Base-by-base conservation (phyloP, 1,140 invertebrate genomes). In the Xylocopa sonorina region DNA sequence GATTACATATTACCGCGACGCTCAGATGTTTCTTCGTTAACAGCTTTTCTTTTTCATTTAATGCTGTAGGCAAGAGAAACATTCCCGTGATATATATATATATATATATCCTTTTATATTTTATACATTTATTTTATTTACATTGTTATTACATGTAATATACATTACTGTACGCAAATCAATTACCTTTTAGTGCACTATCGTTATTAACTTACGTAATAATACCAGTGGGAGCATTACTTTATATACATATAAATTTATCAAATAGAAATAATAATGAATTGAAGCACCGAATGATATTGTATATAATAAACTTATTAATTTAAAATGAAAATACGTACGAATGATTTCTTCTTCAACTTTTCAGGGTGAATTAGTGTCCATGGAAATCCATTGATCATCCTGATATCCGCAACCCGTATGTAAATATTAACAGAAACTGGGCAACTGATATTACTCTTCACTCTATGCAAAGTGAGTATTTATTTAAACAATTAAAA, bases 61-160 rank as follows among this genome's bases (percentile, higher is more conserved):
- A 34, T 58, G 3, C 43, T 41, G 18, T 38, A 77, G 66, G 12
- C 53, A 29, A 60, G 46, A 76, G 46, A 69, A 60, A 38, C 53
- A 38, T 43, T 58, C 41, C 32, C 34, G 12, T 53, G 16, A 43
- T n/a, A n/a, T n/a, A n/a, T n/a, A n/a, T n/a, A n/a, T n/a, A n/a
- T n/a, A n/a, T n/a, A n/a, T n/a, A n/a, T n/a, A n/a, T 51, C 1
- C 51, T 43, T 32, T n/a, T 29, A 51, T 75, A 74, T 12, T 82
- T 80, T 72, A 63, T 55, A 84, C 66, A 78, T 78, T 87, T 12
- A 75, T 86, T 78, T 84, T 87, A 87, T 87, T 87, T 87, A 87
- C 85, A 87, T 84, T 57, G 38, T 86, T 74, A 71, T 83, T 83
- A 76, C 66, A 64, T 76, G 41, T 84, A 81, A 71, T 81, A 75